Evolutionary conservation across 2,888 invertebrate genomes (phyloP), one percentile per base, ranked within the genome.

Genomic region (Tiphia femorata): DNA sequence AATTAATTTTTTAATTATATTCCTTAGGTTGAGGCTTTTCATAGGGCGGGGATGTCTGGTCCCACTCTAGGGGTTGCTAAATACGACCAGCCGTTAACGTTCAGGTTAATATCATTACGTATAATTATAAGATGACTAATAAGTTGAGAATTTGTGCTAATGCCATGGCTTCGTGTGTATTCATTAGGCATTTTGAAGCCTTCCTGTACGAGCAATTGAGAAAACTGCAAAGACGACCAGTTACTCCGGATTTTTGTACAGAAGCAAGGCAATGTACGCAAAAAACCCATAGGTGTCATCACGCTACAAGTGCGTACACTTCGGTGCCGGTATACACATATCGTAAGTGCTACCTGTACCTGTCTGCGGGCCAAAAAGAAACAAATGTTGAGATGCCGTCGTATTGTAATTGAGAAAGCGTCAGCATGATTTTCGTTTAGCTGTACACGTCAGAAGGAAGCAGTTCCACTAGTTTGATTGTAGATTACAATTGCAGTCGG

Each of bases 271-370:
- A 92, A 55, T 96, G 96, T 80, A 94, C 94, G 10, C 92, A 91
- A 68, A 92, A 92, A 76, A 96, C 96, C 2, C 94, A 96, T 80
- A 88, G 95, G 67, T 96, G 96, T 84, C 91, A 92, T 79, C 96
- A 96, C 80, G 95, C 95, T 1, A 91, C 95, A 7, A 95, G 96
- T 81, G 95, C 96, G 20, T 96, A 96, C 79, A 95, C 95, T 2
- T 93, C 93, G 7, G 87, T 95, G 50, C 96, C 96, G 29, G 76
- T 79, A 50, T 83, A 83, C 60, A 81, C 82, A 21, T 83, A 82
- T 70, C 80, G 83, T 83, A 76, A 58, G 83, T 75, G 14, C n/a
- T n/a, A n/a, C n/a, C n/a, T n/a, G n/a, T n/a, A n/a, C n/a, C n/a
- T 37, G 29, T 50, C 14, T 8, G 1, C 10, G 35, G 4, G 3